Percentiles rank a stretch among this genome's conserved stretches.
phyloP scores from a whole-genome alignment of 2,113 vertebrate species.

The Callithrix jacchus region DNA sequence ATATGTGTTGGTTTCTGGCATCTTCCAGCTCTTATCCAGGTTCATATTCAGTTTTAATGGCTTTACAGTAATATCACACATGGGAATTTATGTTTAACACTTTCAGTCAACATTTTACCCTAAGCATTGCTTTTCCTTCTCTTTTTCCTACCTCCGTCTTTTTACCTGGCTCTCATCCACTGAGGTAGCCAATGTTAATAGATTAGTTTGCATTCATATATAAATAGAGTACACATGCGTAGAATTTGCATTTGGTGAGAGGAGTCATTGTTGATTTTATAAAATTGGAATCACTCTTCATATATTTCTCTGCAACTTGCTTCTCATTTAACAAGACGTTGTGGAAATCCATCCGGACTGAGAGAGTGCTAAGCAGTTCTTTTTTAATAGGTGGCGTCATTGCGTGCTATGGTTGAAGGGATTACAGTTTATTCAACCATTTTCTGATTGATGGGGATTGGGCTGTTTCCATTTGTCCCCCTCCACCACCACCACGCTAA shows the following conservation, averaged over 20 bases:
- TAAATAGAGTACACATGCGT: not conserved
- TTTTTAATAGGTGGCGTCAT: not conserved
- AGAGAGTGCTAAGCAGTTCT: not conserved
- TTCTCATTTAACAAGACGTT: not conserved
- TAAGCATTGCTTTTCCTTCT: not conserved
- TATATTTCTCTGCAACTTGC: not conserved
- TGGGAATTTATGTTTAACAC: not conserved
- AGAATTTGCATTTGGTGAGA: not conserved
- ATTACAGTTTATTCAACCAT: not conserved
- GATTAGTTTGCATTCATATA: not conserved
- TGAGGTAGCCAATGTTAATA: not conserved
- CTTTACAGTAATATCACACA: not conserved
- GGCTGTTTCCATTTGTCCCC: not conserved
- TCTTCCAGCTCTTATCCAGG: not conserved
- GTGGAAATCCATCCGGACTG: not conserved
- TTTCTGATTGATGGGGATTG: not conserved
- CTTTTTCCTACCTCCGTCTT: not conserved
- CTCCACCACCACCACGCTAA: not conserved
- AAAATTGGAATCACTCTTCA: not conserved
- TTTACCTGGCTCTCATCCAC: not conserved
- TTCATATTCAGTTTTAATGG: not conserved
- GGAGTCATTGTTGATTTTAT: not conserved
- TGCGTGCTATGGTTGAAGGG: not conserved
- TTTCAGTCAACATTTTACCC: not conserved
- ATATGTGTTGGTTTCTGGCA: not conserved